A percentile compares a stretch with the other conserved stretches of the same genome.
These are phyloP conservation scores for Anguilla pacifica DNA, from an alignment of 2,797 vertebrate genomes.

Conservation along the genomic window DNA sequence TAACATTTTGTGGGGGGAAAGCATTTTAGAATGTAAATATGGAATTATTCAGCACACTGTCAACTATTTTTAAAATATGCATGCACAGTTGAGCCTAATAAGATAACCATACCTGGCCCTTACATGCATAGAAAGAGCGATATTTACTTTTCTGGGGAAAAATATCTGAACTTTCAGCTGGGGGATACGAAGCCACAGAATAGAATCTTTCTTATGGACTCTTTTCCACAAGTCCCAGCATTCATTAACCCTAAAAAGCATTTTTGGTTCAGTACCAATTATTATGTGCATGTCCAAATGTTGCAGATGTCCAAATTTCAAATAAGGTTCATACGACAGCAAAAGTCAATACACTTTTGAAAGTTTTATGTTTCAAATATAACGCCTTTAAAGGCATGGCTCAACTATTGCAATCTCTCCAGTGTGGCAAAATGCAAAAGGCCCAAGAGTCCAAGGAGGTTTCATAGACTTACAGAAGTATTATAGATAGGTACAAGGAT, in stretches of 20 bases:
- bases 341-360: not conserved
- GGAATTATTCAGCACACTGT: no score
- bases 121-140: no score
- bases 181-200: not conserved
- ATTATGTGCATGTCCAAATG: not conserved
- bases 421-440: no score
- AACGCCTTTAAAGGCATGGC: no score
- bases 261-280: not conserved
- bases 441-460: not conserved
- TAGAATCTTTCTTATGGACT: not conserved
- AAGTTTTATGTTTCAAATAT: not conserved
- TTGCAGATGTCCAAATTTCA: not conserved
- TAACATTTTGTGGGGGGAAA: not conserved
- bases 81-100: no score
- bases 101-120: no score
- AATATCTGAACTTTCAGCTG: not conserved
- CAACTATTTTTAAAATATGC: no score
- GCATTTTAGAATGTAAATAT: not conserved
- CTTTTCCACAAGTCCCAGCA: not conserved
- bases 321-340: not conserved
- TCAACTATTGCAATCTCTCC: no score
- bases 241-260: not conserved
- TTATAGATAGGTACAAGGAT: not conserved
- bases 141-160: no score
- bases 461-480: not conserved